A percentile compares a stretch with the other conserved stretches of the same genome.
phyloP scores from a whole-genome alignment of 2,888 invertebrate genomes.

The Pterostichus niger region DNA sequence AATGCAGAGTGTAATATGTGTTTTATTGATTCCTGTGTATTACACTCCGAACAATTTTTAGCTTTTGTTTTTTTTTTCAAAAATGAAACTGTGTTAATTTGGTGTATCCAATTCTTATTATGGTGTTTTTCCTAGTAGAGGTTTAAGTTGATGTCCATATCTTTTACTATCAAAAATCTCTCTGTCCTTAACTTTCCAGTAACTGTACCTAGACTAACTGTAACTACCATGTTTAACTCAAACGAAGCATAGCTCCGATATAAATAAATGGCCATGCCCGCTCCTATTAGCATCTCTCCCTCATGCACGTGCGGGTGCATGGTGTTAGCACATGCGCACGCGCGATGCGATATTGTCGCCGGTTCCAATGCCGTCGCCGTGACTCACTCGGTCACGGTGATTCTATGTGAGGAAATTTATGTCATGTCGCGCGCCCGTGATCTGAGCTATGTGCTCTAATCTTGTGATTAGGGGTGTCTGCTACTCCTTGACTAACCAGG shows the following conservation, averaged over 20 bases:
- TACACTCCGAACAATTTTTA: no score
- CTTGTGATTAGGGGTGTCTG: conserved; percentile 17
- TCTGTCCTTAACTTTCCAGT: no score
- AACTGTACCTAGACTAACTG: no score
- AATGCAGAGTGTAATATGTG: no score
- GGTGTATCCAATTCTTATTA: no score
- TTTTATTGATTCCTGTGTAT: no score
- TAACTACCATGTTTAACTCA: conserved; percentile 3
- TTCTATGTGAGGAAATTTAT: conserved; percentile 46
- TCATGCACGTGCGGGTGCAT: neutral
- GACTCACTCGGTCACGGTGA: conserved; percentile 50
- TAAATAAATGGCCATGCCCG: conserved; percentile 33
- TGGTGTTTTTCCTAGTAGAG: no score
- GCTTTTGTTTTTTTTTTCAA: no score
- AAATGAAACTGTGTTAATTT: no score
- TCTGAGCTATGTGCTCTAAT: conserved; percentile 18
- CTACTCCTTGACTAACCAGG: conserved; percentile 13
- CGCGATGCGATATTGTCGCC: neutral
- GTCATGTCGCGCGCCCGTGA: conserved; percentile 42
- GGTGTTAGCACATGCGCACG: neutral
- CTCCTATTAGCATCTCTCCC: conserved; percentile 43
- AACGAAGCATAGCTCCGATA: conserved; percentile 20
- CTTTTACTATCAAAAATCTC: no score
- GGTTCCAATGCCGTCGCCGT: neutral
- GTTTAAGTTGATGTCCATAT: no score